Evolutionary conservation across 2,797 vertebrate genomes (phyloP), one percentile per base, ranked within the genome.

Genomic region (Chromobotia macracanthus): DNA sequence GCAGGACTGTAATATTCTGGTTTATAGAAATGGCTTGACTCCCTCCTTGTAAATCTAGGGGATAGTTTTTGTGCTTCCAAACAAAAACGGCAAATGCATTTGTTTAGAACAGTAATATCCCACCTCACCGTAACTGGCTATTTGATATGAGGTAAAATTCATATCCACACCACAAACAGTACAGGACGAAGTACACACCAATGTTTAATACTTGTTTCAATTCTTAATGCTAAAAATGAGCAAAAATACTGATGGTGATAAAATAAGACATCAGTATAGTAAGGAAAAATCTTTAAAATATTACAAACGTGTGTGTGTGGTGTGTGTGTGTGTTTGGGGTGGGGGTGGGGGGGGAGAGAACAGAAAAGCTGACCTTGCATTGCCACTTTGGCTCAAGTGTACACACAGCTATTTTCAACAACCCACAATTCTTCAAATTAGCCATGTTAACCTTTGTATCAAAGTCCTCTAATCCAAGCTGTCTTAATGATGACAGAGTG

Each of bases 391-490:
- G n/a, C 72, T 64, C 46, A 44, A 15, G n/a, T 16, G 19, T 25
- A 76, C 16, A 75, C 19, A 66, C 31, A 19, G 41, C 65, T 68
- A 68, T 68, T 77, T 68, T 67, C 16, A 66, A 44, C 75, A 68
- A 48, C 53, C 66, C 75, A 68, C 64, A 48, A 48, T 77, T 53
- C 38, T 60, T 77, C 65, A 68, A 60, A 68, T 68, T 60, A 77
- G 18, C 64, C 13, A 7, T 16, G 23, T 9, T 60, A 18, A 77
- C 75, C 65, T 77, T 41, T 77, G 75, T 44, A 48, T 53, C 25
- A 44, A 46, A 46, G 38, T 68, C 64, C 38, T 76, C 38, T 31
- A 35, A 60, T 68, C 53, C 75, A 60, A 35, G 41, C 53, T 48
- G 41, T 68, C 38, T 46, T 77, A 58, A 58, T 60, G 41, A 77